phyloP scores from a whole-genome alignment of 2,888 invertebrate genomes.

The Ecliptopera silaceata region DNA sequence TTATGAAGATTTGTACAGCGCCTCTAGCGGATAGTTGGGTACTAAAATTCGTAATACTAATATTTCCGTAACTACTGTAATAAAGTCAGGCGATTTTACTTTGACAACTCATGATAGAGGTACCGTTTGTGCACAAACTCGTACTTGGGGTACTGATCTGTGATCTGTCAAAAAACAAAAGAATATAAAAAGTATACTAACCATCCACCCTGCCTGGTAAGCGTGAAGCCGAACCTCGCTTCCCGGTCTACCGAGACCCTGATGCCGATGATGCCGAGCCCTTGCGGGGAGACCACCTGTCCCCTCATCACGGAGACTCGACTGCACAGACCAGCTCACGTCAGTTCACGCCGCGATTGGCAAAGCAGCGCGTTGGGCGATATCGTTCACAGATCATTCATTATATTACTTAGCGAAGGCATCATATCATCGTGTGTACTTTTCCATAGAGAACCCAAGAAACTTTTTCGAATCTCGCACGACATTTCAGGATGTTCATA shows the following conservation, averaged over 20 bases:
- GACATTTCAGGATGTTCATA: too few species aligned
- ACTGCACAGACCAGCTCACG: slow-evolving; percentile 85
- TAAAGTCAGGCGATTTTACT: too few species aligned
- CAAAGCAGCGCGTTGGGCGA: slow-evolving; percentile 52
- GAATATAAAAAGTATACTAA: slow-evolving; percentile 80
- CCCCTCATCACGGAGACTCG: slow-evolving; percentile 99
- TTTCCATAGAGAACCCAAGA: too few species aligned
- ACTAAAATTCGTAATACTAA: too few species aligned
- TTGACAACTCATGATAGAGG: too few species aligned
- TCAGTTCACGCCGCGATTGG: slow-evolving; percentile 55
- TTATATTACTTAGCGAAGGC: neutral
- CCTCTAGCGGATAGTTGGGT: too few species aligned
- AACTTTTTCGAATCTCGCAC: too few species aligned
- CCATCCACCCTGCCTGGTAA: slow-evolving; percentile 97
- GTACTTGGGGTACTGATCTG: too few species aligned
- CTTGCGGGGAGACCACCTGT: slow-evolving; percentile 96
- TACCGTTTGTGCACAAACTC: too few species aligned
- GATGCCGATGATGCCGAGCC: slow-evolving; percentile 98
- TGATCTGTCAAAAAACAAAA: neutral
- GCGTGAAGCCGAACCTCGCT: slow-evolving; percentile 97
- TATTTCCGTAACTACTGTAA: too few species aligned
- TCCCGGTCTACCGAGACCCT: slow-evolving; percentile 97
- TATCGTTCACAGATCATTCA: slow-evolving; percentile 46
- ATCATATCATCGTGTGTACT: neutral
- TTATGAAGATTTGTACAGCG: too few species aligned